A percentile compares a stretch with the other conserved stretches of the same genome.
Conservation (phyloP, 1,140 invertebrate genomes). For the Heliconius melpomene region DNA sequence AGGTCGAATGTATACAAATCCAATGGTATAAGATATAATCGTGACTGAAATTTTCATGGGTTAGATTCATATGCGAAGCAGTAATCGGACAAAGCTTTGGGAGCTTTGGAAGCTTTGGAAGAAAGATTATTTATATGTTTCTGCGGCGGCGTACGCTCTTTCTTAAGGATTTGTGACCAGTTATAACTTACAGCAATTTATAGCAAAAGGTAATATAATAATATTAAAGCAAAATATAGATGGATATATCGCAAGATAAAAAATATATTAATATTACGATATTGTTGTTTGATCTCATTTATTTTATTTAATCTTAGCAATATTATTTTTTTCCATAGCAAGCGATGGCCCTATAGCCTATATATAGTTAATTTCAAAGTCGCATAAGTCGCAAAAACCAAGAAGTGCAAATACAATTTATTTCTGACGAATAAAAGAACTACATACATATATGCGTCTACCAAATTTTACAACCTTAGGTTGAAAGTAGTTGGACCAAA, state of each 20-base stretch:
- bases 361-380: too few species aligned
- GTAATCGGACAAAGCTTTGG: neutral
- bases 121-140: conserved; percentile 11
- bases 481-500: too few species aligned
- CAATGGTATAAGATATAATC: conserved; percentile 24
- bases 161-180: neutral
- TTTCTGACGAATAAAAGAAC: too few species aligned
- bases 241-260: neutral
- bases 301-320: too few species aligned
- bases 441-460: too few species aligned
- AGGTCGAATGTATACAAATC: conserved; percentile 27
- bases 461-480: too few species aligned
- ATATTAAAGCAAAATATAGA: neutral
- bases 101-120: neutral
- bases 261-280: too few species aligned
- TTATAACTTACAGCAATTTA: neutral
- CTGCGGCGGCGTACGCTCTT: neutral
- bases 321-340: too few species aligned
- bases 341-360: too few species aligned
- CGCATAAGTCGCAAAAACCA: too few species aligned
- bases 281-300: too few species aligned
- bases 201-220: neutral
- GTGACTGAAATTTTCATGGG: conserved; percentile 22
- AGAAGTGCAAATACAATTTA: too few species aligned
- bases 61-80: neutral